phyloP scores from a whole-genome alignment of 2,113 vertebrate genomes.

The Ranitomeya imitator region DNA sequence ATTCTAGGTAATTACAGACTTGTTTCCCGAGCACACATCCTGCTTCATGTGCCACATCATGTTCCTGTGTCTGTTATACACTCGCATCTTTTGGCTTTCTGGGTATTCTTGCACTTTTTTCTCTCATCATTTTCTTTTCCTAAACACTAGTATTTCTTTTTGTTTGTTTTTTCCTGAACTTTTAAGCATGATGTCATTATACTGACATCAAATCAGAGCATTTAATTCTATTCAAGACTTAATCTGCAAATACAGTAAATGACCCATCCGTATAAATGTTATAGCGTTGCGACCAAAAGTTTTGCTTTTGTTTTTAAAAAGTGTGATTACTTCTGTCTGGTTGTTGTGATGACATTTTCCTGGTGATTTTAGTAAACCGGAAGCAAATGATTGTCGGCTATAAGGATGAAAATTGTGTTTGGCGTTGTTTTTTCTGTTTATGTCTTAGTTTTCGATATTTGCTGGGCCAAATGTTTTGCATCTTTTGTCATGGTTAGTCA shows the following conservation, averaged over 20 bases:
- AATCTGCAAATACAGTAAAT: not conserved
- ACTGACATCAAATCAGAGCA: not conserved
- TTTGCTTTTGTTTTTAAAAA: too few species aligned
- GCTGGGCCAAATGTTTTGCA: too few species aligned
- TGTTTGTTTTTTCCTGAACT: not conserved
- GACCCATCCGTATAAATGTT: not conserved
- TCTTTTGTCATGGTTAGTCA: too few species aligned
- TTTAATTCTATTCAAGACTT: not conserved
- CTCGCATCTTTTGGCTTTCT: not conserved
- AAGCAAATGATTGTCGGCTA: too few species aligned
- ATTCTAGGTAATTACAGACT: constrained; percentile 9
- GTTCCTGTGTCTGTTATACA: not conserved
- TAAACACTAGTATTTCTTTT: not conserved
- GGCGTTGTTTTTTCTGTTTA: too few species aligned
- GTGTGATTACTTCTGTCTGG: too few species aligned
- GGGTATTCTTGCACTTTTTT: not conserved
- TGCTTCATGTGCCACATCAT: constrained; percentile 37
- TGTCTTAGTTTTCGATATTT: too few species aligned
- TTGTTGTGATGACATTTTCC: too few species aligned
- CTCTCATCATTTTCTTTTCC: not conserved
- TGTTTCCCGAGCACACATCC: not conserved
- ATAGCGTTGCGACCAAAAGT: too few species aligned
- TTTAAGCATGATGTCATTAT: not conserved
- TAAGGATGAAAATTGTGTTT: too few species aligned
- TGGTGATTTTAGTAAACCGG: too few species aligned